phyloP scores from a whole-genome alignment of 2,888 invertebrate genomes.

The Melipona beecheii region DNA sequence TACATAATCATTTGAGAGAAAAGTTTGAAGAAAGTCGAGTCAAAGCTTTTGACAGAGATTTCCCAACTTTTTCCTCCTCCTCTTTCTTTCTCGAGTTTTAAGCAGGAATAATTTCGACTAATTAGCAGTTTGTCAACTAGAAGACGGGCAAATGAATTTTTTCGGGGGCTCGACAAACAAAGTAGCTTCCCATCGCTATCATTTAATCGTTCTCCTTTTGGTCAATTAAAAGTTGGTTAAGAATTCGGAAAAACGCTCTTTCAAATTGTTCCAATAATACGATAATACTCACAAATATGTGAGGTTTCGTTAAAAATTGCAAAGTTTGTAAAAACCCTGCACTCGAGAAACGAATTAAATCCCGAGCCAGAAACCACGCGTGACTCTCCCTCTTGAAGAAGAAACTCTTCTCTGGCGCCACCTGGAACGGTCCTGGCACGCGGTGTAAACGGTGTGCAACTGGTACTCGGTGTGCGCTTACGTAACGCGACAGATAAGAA shows the following conservation, averaged over 20 bases:
- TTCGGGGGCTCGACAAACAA: not conserved
- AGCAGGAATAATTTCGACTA: not conserved
- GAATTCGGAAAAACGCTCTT: not conserved
- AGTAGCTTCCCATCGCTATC: not conserved
- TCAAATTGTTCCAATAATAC: not conserved
- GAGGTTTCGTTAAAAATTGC: too few species aligned
- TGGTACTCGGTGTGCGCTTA: not conserved
- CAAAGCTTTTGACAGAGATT: not conserved
- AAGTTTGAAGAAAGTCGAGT: not conserved
- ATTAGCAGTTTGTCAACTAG: not conserved
- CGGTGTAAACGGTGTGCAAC: not conserved
- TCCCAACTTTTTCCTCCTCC: not conserved
- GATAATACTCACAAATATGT: too few species aligned
- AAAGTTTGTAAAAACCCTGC: too few species aligned
- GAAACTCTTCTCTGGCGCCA: not conserved
- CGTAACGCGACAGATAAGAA: constrained; percentile 2
- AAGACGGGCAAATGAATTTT: not conserved
- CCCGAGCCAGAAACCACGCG: not conserved
- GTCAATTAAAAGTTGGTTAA: constrained; percentile 1
- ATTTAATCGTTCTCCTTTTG: not conserved
- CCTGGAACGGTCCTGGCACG: not conserved
- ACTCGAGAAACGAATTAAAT: too few species aligned
- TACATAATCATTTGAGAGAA: not conserved
- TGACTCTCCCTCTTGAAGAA: not conserved
- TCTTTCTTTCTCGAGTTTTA: not conserved